Evolutionary conservation across 2,113 vertebrate genomes (phyloP), one percentile per base, ranked within the genome.

Genomic region (Brachyhypopomus occidentalis): DNA sequence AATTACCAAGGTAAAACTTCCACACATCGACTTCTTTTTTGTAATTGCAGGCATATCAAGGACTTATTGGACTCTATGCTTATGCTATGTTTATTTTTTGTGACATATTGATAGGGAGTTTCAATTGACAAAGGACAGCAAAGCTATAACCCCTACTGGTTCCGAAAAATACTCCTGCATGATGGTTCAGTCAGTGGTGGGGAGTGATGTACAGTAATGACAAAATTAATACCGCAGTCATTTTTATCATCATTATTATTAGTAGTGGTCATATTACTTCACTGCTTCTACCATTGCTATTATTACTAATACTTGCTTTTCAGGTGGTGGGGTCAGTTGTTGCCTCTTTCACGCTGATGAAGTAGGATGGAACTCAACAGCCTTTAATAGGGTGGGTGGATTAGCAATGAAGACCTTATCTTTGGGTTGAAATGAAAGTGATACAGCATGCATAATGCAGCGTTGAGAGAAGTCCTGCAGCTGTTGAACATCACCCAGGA

Each of bases 401-500:
- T 73, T 30, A 86, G 87, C 83, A 90, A 89, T 90, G 77, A 84
- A 78, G 84, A 87, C 55, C 72, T 87, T 25, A 59, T 77, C 70
- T 48, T 84, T 80, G 75, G 60, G 63, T 83, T 88, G 74, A 87
- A 84, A 88, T 81, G 69, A 87, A 86, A 78, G 81, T 86, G 85
- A 91, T 84, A 69, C 77, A 81, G 81, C 88, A 90, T 91, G 78
- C 82, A 93, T 93, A 88, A 92, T 92, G 87, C 86, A 92, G 86
- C 20, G 4, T 75, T 80, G 81, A 89, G 81, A 71, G 73, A 79
- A 88, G 85, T 88, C 77, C 82, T 91, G 88, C 90, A 93, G 89
- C 86, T 93, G 92, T 91, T 91, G 73, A 79, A 91, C 89, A 92
- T 90, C 86, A 86, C 86, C 87, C 85, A 67, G 87, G 92, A 92